These are phyloP conservation scores for Drosophila fulvimacula DNA, from an alignment of 2,888 invertebrate genomes.

Conservation along the genomic window DNA sequence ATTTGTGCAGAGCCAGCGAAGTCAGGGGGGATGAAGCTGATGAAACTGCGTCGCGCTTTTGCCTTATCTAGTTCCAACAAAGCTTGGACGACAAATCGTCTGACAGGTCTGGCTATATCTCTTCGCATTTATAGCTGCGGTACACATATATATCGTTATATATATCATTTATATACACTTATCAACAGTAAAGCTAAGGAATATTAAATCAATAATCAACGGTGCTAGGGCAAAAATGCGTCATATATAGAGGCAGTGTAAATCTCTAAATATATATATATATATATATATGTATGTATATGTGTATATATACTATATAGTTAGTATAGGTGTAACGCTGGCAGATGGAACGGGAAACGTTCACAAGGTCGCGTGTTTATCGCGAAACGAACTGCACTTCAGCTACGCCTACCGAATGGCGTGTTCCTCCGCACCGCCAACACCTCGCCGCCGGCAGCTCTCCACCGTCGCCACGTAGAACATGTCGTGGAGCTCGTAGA, in stretches of 20 bases:
- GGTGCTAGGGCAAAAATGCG: conserved; percentile 77
- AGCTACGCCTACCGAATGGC: conserved; percentile 68
- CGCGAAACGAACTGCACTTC: conserved; percentile 71
- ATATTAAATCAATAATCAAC: conserved; percentile 77
- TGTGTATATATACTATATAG: background rate
- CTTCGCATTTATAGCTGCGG: background rate
- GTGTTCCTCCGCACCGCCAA: conserved; percentile 40
- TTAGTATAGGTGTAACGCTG: conserved; percentile 27
- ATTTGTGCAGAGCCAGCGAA: conserved; percentile 32
- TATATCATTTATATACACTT: conserved; percentile 27
- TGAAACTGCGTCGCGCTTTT: conserved; percentile 15
- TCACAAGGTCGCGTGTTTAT: conserved; percentile 76
- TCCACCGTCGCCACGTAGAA: conserved; percentile 18
- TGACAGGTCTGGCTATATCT: conserved; percentile 44
- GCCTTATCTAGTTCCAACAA: conserved; percentile 54
- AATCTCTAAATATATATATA: conserved; percentile 4
- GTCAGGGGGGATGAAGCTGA: conserved; percentile 30
- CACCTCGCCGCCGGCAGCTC: background rate
- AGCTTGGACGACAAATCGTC: conserved; percentile 66
- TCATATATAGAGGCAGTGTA: conserved; percentile 40
- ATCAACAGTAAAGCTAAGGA: conserved; percentile 49
- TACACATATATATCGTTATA: background rate
- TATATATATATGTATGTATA: conserved; percentile 15
- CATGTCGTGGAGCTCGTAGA: conserved; percentile 68
- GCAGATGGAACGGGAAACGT: conserved; percentile 9